Conservation (phyloP, 1,140 invertebrate species). For the Ruditapes philippinarum region DNA sequence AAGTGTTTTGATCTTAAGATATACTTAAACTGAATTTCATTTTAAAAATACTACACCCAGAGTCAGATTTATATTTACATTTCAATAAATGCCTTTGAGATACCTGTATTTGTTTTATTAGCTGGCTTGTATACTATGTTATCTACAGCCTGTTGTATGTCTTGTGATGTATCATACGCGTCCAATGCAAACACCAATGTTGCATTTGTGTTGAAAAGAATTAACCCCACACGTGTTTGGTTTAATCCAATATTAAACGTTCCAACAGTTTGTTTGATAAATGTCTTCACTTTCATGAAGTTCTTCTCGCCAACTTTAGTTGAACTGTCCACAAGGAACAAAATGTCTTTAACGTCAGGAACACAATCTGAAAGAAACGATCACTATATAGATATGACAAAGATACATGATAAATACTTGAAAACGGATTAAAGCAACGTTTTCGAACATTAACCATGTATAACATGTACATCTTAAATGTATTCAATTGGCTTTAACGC, state of each 20-base stretch:
- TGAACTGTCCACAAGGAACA: slow-evolving; percentile 74
- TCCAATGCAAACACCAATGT: slow-evolving; percentile 70
- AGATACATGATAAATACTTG: no score
- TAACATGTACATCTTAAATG: no score
- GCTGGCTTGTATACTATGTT: slow-evolving; percentile 67
- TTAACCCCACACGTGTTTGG: slow-evolving; percentile 43
- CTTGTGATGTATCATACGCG: slow-evolving; percentile 53
- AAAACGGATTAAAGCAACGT: no score
- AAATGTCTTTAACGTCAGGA: slow-evolving; percentile 70
- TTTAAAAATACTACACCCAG: no score
- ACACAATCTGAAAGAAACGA: slow-evolving; percentile 37
- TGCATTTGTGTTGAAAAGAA: slow-evolving; percentile 42
- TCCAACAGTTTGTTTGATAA: slow-evolving; percentile 62
- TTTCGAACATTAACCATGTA: no score
- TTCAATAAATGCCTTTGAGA: no score
- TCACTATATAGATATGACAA: no score
- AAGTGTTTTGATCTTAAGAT: no score
- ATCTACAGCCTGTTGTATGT: slow-evolving; percentile 63
- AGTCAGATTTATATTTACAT: no score
- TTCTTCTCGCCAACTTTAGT: slow-evolving; percentile 69
- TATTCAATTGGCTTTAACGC: no score
- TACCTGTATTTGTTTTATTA: slow-evolving; percentile 67
- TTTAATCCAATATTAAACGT: slow-evolving; percentile 59
- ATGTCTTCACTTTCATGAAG: slow-evolving; percentile 68
- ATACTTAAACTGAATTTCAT: no score